A percentile compares a stretch with the other conserved stretches of the same genome.
These are phyloP conservation scores for Bombus breviceps DNA, from an alignment of 1,140 invertebrate species.

Conservation along the genomic window DNA sequence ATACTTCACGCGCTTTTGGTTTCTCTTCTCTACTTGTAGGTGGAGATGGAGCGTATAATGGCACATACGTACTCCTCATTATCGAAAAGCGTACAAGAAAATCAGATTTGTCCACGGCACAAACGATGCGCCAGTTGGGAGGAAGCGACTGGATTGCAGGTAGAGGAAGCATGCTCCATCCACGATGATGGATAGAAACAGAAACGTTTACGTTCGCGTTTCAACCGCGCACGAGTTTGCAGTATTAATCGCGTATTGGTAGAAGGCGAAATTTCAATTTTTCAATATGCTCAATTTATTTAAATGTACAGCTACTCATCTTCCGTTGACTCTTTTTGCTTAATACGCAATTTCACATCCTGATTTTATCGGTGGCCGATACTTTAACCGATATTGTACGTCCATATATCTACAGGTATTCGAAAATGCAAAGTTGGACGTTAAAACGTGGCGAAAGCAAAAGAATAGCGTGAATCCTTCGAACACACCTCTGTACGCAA, in stretches of 20 bases:
- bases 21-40: conserved; percentile 56
- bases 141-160: conserved; percentile 46
- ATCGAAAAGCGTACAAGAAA: conserved; percentile 35
- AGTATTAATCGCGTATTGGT: neutral
- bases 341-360: too few relatives aligned
- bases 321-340: neutral
- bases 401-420: neutral
- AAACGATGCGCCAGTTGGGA: conserved; percentile 57
- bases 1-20: neutral
- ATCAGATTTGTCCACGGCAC: conserved; percentile 70
- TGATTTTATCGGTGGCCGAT: too few relatives aligned
- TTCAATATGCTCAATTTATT: neutral
- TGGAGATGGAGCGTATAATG: conserved; percentile 81
- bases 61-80: conserved; percentile 82
- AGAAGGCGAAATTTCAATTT: neutral
- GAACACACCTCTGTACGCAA: too few relatives aligned
- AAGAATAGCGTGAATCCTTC: neutral
- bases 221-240: neutral
- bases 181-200: neutral
- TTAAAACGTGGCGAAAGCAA: neutral
- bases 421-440: neutral
- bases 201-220: neutral
- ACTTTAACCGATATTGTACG: too few relatives aligned
- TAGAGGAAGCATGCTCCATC: conserved; percentile 48
- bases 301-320: neutral